Base-by-base conservation (phyloP, 2,797 vertebrate species). In the Epinephelus coioides region DNA sequence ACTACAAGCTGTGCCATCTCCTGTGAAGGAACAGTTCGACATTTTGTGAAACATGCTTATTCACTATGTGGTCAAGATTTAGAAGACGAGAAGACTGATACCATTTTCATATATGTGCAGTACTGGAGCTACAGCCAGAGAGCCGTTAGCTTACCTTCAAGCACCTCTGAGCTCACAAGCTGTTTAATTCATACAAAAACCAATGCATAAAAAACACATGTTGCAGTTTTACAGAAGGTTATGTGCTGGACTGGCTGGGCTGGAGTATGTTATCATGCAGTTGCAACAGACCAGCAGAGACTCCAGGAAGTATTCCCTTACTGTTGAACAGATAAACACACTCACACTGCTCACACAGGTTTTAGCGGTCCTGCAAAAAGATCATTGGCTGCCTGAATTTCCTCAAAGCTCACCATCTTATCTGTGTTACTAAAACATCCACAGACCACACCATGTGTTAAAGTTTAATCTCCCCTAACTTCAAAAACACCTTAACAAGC, bases 401-500 rank as follows among this genome's bases (percentile, higher is more conserved):
- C 19, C 44, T 53, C 38, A 64, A 44, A 53, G 10, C 6, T 27
- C 43, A 23, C 18, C 5, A 13, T 73, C 11, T 21, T 2, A 13
- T 10, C 14, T 54, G 15, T 4, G 38, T 64, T 30, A 81, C 50
- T 62, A 25, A 74, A 56, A 68, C 25, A 53, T 50, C 14, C 40
- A 70, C 81, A 13, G 21, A 44, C 3, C 25, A 54, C 21, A 49
- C 67, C 6, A 25, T 13, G n/a, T 17, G 54, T 57, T 73, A 21
- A 56, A 55, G 23, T 60, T 57, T 38, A 73, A 53, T 6, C n/a
- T 53, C 15, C 46, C 11, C 19, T 51, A 25, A 69, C 50, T 60
- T 51, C 2, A 50, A 76, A 43, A 73, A 82, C 60, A 18, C 14
- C 47, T 14, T 15, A 44, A 30, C 17, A 63, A 49, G 50, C 23